A percentile compares a stretch with the other conserved stretches of the same genome.
Evolutionary conservation across 2,888 invertebrate species (phyloP).

Genomic region (Amiota communis): DNA sequence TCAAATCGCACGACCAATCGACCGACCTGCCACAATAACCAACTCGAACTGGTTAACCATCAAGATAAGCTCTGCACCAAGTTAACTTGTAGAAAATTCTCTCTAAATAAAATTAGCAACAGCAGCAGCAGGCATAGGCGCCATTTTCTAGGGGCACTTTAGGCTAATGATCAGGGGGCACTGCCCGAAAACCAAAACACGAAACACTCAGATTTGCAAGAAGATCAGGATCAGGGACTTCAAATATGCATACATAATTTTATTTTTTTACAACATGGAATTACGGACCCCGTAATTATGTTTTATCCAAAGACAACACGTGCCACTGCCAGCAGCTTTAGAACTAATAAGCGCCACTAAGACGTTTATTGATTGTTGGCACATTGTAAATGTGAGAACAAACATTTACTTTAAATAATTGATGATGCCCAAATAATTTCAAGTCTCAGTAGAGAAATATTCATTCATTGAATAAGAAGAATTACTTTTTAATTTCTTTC

Average conservation of each 20-base stretch:
- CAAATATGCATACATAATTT: too few species aligned
- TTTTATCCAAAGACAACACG: too few species aligned
- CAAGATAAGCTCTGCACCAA: not conserved
- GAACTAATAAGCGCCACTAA: not conserved
- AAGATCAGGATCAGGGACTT: too few species aligned
- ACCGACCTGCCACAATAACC: constrained; percentile 71
- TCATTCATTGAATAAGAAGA: not conserved
- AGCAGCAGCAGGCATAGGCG: too few species aligned
- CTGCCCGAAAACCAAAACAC: too few species aligned
- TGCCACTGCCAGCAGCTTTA: not conserved
- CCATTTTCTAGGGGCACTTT: too few species aligned
- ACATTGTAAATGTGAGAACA: constrained; percentile 1
- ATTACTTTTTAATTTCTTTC: constrained; percentile 10
- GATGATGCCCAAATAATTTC: constrained; percentile 9
- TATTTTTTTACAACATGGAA: too few species aligned
- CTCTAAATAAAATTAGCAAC: too few species aligned
- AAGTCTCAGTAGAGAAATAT: too few species aligned
- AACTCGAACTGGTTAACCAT: constrained; percentile 63
- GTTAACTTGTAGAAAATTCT: constrained; percentile 15
- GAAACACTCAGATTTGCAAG: too few species aligned
- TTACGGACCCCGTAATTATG: too few species aligned
- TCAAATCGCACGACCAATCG: constrained; percentile 34
- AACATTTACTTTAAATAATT: constrained; percentile 11
- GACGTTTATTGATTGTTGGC: not conserved
- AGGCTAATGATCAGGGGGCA: too few species aligned